Conservation (phyloP, 2,797 vertebrate genomes). For the Lateolabrax maculatus region DNA sequence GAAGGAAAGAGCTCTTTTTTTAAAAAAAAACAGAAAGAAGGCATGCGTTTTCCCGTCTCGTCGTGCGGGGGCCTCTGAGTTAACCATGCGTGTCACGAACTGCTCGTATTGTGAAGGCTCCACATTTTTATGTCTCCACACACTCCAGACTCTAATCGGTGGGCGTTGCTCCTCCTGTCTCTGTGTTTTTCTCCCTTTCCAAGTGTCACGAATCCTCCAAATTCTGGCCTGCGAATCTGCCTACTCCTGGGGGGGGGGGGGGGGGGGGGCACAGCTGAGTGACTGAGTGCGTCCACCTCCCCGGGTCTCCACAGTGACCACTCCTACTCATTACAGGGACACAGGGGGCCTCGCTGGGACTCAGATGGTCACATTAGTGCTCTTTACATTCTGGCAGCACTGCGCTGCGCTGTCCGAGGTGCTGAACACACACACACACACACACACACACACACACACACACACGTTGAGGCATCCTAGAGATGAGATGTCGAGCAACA, state of each 20-base stretch:
- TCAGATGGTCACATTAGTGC: constrained; percentile 34
- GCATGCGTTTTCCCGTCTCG: constrained; percentile 20
- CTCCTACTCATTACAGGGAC: constrained; percentile 58
- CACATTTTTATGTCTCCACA: constrained; percentile 56
- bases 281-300: too few relatives aligned
- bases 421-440: constrained; percentile 48
- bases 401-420: constrained; percentile 72
- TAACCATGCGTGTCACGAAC: constrained; percentile 61
- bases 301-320: constrained; percentile 66
- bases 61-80: constrained; percentile 38
- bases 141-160: constrained; percentile 59
- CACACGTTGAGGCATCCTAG: not conserved
- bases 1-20: too few relatives aligned
- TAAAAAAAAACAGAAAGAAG: not conserved
- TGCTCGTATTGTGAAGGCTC: constrained; percentile 56
- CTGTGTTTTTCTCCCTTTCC: constrained; percentile 32
- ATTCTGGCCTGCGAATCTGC: constrained; percentile 24
- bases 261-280: constrained; percentile 31
- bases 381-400: constrained; percentile 1
- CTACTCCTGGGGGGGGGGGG: not conserved
- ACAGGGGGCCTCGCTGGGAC: constrained; percentile 22
- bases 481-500: not conserved
- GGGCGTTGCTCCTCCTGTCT: constrained; percentile 71
- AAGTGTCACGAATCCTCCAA: constrained; percentile 74
- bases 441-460: not conserved